Conservation (phyloP, 1,140 invertebrate species). For the Coboldia fuscipes region DNA sequence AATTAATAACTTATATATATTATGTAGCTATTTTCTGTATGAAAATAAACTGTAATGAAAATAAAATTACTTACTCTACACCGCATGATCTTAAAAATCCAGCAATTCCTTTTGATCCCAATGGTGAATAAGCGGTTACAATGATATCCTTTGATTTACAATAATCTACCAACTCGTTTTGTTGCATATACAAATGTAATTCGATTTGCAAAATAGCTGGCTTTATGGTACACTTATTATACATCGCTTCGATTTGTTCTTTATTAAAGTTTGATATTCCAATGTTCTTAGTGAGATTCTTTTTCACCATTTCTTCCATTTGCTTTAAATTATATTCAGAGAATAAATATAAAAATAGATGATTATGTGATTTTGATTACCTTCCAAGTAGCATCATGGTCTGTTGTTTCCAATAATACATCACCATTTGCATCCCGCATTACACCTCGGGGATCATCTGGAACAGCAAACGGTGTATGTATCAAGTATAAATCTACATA, state of each 20-base stretch:
- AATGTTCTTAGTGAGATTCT: constrained; percentile 40
- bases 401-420: constrained; percentile 37
- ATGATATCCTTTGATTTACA: constrained; percentile 47
- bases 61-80: constrained; percentile 15
- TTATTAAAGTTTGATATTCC: constrained; percentile 67
- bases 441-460: constrained; percentile 20
- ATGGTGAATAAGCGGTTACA: constrained; percentile 62
- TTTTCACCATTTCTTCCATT: constrained; percentile 50
- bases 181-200: constrained; percentile 64
- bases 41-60: background rate
- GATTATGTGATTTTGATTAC: constrained; percentile 26
- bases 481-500: constrained; percentile 74
- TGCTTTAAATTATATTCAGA: constrained; percentile 26
- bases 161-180: constrained; percentile 47
- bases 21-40: background rate
- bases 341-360: too few species aligned
- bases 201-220: constrained; percentile 59
- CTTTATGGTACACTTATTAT: constrained; percentile 36
- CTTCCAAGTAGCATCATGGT: constrained; percentile 52
- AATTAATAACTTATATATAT: background rate
- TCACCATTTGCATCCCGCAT: constrained; percentile 30
- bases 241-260: constrained; percentile 37
- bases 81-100: constrained; percentile 23
- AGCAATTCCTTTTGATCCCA: constrained; percentile 46
- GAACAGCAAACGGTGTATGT: constrained; percentile 49